A percentile compares a stretch with the other conserved stretches of the same genome.
Evolutionary conservation across 2,797 vertebrate species (phyloP).

Genomic region (Psittacula echo): DNA sequence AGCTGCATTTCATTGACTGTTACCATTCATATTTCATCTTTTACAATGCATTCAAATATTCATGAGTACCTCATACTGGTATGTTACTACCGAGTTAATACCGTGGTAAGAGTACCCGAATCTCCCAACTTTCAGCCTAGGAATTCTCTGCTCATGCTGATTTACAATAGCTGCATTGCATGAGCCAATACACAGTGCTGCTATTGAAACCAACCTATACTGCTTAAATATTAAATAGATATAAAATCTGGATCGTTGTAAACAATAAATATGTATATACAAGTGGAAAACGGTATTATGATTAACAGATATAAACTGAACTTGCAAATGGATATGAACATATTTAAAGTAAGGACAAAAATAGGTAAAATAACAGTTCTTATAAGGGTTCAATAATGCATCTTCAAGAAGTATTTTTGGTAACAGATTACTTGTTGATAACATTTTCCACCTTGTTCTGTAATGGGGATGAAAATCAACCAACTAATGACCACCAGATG

Average conservation of each 20-base stretch:
- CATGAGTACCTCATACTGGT: background rate
- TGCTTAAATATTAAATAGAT: background rate
- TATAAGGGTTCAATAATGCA: background rate
- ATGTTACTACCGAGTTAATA: background rate
- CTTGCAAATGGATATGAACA: background rate
- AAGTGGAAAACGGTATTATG: background rate
- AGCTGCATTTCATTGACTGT: conserved; percentile 19
- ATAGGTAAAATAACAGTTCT: background rate
- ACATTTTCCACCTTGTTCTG: background rate
- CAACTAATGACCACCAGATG: background rate
- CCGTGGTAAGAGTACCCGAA: background rate
- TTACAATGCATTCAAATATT: background rate
- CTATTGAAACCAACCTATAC: background rate
- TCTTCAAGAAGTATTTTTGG: background rate
- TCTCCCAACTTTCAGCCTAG: background rate
- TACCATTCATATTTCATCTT: background rate
- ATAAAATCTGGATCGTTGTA: background rate
- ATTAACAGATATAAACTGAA: background rate
- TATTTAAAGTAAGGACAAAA: background rate
- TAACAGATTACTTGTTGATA: background rate
- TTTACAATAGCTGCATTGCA: fast-evolving
- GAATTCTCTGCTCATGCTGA: background rate
- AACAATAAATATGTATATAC: background rate
- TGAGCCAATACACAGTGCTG: background rate
- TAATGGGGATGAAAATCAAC: background rate